Conservation (phyloP, 2,797 vertebrate genomes). For the Cynodonichthys magdalenae region DNA sequence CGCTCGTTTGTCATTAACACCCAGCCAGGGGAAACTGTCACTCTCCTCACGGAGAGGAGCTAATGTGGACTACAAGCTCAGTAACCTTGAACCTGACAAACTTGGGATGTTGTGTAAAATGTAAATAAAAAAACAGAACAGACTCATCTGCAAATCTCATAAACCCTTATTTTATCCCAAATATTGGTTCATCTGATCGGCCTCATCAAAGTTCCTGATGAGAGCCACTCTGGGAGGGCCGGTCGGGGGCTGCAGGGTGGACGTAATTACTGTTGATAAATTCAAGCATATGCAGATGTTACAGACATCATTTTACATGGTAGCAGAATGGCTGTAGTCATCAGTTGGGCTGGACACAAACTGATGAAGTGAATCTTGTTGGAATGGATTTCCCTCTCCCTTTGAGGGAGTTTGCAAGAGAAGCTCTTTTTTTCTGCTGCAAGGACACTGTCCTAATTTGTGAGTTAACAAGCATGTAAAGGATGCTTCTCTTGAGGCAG, state of each 20-base stretch:
- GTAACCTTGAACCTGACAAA: too few relatives aligned
- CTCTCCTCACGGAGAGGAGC: slow-evolving; percentile 41
- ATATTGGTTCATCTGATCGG: not conserved
- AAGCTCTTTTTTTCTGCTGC: slow-evolving; percentile 67
- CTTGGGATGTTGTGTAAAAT: too few relatives aligned
- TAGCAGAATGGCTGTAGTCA: slow-evolving; percentile 22
- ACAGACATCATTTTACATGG: slow-evolving; percentile 39
- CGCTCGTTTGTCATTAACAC: slow-evolving; percentile 62
- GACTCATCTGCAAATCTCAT: too few relatives aligned
- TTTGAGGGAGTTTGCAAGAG: slow-evolving; percentile 62
- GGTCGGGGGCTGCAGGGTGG: not conserved
- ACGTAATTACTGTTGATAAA: slow-evolving; percentile 54
- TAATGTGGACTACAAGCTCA: slow-evolving; percentile 33
- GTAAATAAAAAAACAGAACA: too few relatives aligned
- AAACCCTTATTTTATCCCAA: too few relatives aligned
- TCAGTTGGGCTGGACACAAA: slow-evolving; percentile 41
- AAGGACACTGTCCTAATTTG: slow-evolving; percentile 83
- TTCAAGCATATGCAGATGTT: slow-evolving; percentile 59
- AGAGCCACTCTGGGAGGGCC: slow-evolving; percentile 31
- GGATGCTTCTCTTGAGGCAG: slow-evolving; percentile 64
- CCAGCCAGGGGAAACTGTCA: slow-evolving; percentile 64
- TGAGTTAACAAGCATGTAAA: slow-evolving; percentile 78
- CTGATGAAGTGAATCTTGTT: slow-evolving; percentile 58
- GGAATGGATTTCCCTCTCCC: slow-evolving; percentile 61
- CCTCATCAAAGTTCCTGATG: slow-evolving; percentile 37